Conservation (phyloP, 2,888 invertebrate genomes). For the Heliconius ismenius region DNA sequence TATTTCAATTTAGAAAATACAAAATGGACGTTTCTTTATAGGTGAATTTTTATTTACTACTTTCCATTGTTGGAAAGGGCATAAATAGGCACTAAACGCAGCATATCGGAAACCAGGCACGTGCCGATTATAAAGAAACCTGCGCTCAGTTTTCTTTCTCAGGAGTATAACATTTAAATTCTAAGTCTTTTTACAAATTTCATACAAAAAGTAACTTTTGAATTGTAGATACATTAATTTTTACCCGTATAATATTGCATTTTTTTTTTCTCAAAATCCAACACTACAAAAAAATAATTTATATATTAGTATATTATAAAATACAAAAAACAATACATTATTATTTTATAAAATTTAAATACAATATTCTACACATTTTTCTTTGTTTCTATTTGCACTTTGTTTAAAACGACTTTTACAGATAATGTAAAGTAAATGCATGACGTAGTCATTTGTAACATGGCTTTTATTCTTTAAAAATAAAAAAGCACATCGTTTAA, state of each 20-base stretch:
- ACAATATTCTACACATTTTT: no score
- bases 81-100: conserved; percentile 55
- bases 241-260: background rate
- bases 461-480: no score
- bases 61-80: conserved; percentile 40
- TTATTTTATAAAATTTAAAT: no score
- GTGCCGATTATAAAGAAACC: conserved; percentile 44
- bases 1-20: conserved; percentile 2
- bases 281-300: no score
- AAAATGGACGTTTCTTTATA: conserved; percentile 8
- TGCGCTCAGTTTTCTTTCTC: conserved; percentile 17
- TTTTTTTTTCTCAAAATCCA: no score
- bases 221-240: background rate
- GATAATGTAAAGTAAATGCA: no score
- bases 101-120: conserved; percentile 57
- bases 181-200: background rate
- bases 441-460: no score
- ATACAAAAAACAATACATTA: no score
- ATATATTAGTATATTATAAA: no score
- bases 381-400: no score
- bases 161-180: background rate
- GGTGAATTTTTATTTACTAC: conserved; percentile 23
- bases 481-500: no score
- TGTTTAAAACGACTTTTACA: no score
- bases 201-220: background rate